Evolutionary conservation across 2,113 vertebrate species (phyloP), one percentile per base, ranked within the genome.

Genomic region (Cebidichthys violaceus): DNA sequence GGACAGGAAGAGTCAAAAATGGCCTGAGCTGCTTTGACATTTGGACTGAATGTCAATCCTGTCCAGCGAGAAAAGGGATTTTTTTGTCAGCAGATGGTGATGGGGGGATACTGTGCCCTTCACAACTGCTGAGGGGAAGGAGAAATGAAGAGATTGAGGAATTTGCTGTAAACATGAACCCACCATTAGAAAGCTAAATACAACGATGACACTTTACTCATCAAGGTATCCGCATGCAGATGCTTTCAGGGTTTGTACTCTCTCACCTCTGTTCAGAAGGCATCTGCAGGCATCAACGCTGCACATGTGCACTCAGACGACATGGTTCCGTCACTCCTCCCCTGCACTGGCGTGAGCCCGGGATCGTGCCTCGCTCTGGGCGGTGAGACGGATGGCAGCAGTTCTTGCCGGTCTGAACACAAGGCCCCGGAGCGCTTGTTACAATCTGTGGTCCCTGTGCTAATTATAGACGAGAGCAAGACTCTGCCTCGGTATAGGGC

Each of bases 381-480:
- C 64, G 11, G 37, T 18, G 80, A 75, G 82, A 86, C 83, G 86
- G 88, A 93, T 90, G 90, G 90, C 90, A 88, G 90, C 87, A 87
- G 82, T 68, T 82, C 75, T 77, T 86, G 91, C 87, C 77, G 67
- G 89, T 91, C 90, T 94, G 92, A 93, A 91, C 85, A 75, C 85
- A 73, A 77, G 85, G 59, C 85, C 93, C 92, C 24, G n/a, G 50
- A 90, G 94, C 89, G 3, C 69, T 90, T 29, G 18, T 57, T 82
- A 77, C 94, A 95, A 95, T 95, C 94, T 94, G 94, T 94, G 93
- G 82, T 87, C 87, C 91, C 83, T 79, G 82, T 84, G 90, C 93
- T 92, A 93, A 90, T 93, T 94, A 94, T 94, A 94, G 93, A 90
- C 54, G 0, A 70, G 65, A 82, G 69, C 70, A 61, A 81, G 87